Base-by-base conservation (phyloP, 2,888 invertebrate species). In the Periphyllus acericola region DNA sequence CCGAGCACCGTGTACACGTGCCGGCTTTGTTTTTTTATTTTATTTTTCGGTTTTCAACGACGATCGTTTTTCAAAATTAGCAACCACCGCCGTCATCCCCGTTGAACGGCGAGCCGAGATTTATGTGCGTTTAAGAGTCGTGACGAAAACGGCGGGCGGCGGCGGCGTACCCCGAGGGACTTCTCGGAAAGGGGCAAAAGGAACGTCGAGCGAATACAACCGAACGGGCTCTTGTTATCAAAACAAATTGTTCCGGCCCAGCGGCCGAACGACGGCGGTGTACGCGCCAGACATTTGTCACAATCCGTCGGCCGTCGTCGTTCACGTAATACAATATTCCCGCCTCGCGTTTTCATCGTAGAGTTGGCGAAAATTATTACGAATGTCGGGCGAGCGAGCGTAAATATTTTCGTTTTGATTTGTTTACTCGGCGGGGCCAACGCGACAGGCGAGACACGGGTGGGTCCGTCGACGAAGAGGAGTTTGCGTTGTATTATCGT, bases 91-190 rank as follows among this genome's bases (percentile, higher is more conserved):
- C 32, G 55, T 66, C 55, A 21, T 34, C 68, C 21, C 14, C 14
- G 46, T 72, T 19, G 75, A 72, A 78, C 60, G 40, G 29, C 34
- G 34, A 32, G 40, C 32, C 8, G 74, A 81, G 87, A 87, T 87
- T 87, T 87, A 87, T 87, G 74, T 87, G 81, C 87, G 66, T 81
- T 87, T 81, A 87, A 87, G 60, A 87, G 81, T 87, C 87, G 87
- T 81, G 87, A 66, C 74, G 87, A 80, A 81, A 80, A 72, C 60
- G 21, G 17, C 1, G 66, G 60, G 32, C 21, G 68, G 32, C 32
- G 52, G 71, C 11, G 46, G 79, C 36, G 25, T 40, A 36, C 11
- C 87, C 29, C 87, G 55, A 46, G 87, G 74, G 87, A 81, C 60
- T 68, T 68, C 40, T 32, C 68, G 74, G 21, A 72, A n/a, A 21